Evolutionary conservation across 2,113 vertebrate species (phyloP), one percentile per base, ranked within the genome.

Genomic region (Hippopotamus amphibius): DNA sequence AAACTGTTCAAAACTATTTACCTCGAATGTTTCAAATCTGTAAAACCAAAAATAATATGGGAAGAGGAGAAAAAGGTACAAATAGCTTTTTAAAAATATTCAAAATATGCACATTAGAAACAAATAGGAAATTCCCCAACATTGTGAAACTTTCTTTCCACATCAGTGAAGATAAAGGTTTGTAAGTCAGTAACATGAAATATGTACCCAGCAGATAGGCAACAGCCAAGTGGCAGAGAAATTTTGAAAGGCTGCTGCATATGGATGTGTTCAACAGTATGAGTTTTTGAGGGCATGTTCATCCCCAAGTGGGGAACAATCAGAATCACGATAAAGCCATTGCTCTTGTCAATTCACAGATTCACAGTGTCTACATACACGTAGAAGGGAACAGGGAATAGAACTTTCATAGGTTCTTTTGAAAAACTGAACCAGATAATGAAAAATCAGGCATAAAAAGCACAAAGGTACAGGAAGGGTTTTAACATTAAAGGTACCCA

Each of bases 1-100:
- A 98, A 99, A 99, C 97, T 99, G 99, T 97, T 99, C 99, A 98
- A 99, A 99, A 98, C 99, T 99, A 99, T 99, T 99, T 98, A 99
- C 99, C 98, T 99, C 99, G 74, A 99, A 99, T 5, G 99, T 99
- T 98, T 99, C 99, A 98, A 99, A 99, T 97, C 99, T 99, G 97
- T 53, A 97, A 98, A 81, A 97, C 24, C 87, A 97, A 98, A 85
- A 98, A 88, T 80, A 86, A 97, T 15, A 81, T 69, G 63, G 8
- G 7, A 96, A 66, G 55, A 83, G 30, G 26, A 88, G 14, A 89
- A 88, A 95, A 88, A 80, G 8, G 10, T 82, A 89, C 6, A 96
- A 84, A 79, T 8, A 97, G 13, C 24, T 97, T 83, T 66, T 88
- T 16, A 2, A 68, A 96, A 95, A 76, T 92, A 96, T 48, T 84